A percentile compares a stretch with the other conserved stretches of the same genome.
Conservation (phyloP, 2,888 invertebrate species). For the Acleris laterana region DNA sequence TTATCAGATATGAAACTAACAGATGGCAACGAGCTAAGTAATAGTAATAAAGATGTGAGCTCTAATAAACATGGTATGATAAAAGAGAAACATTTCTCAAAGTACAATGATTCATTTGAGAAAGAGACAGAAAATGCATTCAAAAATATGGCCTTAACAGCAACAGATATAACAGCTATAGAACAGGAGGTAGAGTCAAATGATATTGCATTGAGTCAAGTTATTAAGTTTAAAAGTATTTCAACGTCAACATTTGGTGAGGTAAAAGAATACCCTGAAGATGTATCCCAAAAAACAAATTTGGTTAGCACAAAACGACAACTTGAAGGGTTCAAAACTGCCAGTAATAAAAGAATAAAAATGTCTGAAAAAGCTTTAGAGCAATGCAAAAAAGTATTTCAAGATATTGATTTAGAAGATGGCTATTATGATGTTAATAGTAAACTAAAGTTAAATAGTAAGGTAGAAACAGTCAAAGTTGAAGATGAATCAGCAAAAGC, state of each 20-base stretch:
- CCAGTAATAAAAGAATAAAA: slow-evolving; percentile 60
- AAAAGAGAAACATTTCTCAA: not conserved
- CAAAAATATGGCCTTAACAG: slow-evolving; percentile 50
- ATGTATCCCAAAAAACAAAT: slow-evolving; percentile 12
- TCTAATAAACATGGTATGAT: not conserved
- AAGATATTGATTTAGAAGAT: slow-evolving; percentile 46
- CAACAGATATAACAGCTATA: slow-evolving; percentile 56
- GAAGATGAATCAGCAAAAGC: slow-evolving; percentile 10
- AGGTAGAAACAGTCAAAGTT: not conserved
- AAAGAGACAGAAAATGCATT: not conserved
- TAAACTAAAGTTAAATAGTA: slow-evolving; percentile 3
- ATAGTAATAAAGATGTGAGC: not conserved
- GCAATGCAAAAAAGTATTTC: slow-evolving; percentile 49
- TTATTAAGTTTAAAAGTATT: slow-evolving; percentile 18
- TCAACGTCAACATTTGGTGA: not conserved
- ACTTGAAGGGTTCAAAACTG: slow-evolving; percentile 59
- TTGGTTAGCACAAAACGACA: slow-evolving; percentile 5
- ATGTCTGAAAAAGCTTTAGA: slow-evolving; percentile 52
- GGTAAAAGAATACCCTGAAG: slow-evolving; percentile 41
- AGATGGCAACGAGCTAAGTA: not conserved
- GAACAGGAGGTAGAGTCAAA: slow-evolving; percentile 26
- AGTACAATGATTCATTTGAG: slow-evolving; percentile 1
- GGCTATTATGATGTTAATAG: slow-evolving; percentile 11
- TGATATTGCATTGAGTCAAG: slow-evolving; percentile 19
- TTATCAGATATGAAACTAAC: not conserved